These are phyloP conservation scores for Microplitis deprimator DNA, from an alignment of 2,888 invertebrate genomes.

Conservation along the genomic window DNA sequence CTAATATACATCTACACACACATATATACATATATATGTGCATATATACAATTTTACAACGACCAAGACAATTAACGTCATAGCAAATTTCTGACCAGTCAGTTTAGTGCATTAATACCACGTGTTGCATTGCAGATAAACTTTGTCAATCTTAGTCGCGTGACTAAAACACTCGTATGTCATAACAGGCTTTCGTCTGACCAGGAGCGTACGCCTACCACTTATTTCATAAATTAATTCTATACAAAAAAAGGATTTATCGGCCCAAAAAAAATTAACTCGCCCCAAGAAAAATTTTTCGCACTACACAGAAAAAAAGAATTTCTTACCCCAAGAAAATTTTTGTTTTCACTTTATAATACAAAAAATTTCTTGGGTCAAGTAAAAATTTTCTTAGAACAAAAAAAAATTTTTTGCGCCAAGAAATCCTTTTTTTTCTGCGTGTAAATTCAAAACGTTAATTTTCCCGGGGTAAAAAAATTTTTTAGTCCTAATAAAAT, in stretches of 20 bases:
- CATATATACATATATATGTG: background rate
- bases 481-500: too few relatives aligned
- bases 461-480: too few relatives aligned
- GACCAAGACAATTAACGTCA: constrained; percentile 25
- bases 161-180: constrained; percentile 9
- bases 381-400: too few relatives aligned
- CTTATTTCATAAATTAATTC: background rate
- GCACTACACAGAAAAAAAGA: too few relatives aligned
- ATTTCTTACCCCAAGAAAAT: too few relatives aligned
- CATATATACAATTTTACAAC: constrained; percentile 4
- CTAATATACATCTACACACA: background rate
- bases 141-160: constrained; percentile 10
- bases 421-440: too few relatives aligned
- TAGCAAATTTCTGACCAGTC: background rate
- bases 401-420: too few relatives aligned
- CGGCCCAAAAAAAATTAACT: too few relatives aligned
- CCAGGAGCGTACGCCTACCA: constrained; percentile 5
- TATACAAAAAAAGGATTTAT: background rate
- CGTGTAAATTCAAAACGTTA: too few relatives aligned
- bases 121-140: constrained; percentile 20
- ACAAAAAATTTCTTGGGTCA: too few relatives aligned
- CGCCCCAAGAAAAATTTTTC: too few relatives aligned
- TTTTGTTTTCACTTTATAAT: too few relatives aligned
- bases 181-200: constrained; percentile 10
- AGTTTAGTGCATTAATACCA: constrained; percentile 5